Evolutionary conservation across 2,888 invertebrate genomes (phyloP).

Genomic region (Orthosia gracilis): DNA sequence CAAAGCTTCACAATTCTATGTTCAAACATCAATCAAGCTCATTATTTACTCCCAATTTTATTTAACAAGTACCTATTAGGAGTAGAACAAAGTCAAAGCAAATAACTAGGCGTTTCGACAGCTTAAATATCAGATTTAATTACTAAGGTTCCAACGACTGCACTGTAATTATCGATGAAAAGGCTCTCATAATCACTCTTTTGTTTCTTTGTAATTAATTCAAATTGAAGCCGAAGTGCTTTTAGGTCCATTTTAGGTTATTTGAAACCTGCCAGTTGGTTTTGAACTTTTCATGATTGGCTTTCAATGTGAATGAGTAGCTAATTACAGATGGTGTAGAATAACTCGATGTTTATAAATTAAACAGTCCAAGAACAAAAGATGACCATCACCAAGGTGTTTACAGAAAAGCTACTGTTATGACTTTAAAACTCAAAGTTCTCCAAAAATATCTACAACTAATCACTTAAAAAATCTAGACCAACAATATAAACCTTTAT

Average conservation of each 20-base stretch:
- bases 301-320: neutral
- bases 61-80: conserved; percentile 48
- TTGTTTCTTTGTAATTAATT: conserved; percentile 69
- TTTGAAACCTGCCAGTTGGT: conserved; percentile 28
- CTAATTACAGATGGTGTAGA: conserved; percentile 26
- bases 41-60: conserved; percentile 46
- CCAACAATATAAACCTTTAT: no score
- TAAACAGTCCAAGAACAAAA: conserved; percentile 1
- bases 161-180: conserved; percentile 75
- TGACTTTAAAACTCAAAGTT: neutral
- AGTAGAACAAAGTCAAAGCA: conserved; percentile 43
- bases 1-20: conserved; percentile 14
- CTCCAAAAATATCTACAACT: neutral
- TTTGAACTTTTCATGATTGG: conserved; percentile 13
- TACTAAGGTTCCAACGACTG: conserved; percentile 63
- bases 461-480: neutral
- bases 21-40: conserved; percentile 24
- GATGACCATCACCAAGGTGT: neutral
- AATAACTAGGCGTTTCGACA: conserved; percentile 55
- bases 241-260: conserved; percentile 22
- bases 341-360: neutral
- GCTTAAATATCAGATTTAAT: conserved; percentile 73
- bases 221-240: conserved; percentile 27
- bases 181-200: conserved; percentile 68
- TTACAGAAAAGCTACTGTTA: neutral